These are phyloP conservation scores for Drosophila limbata DNA, from an alignment of 2,888 invertebrate genomes.

Conservation along the genomic window DNA sequence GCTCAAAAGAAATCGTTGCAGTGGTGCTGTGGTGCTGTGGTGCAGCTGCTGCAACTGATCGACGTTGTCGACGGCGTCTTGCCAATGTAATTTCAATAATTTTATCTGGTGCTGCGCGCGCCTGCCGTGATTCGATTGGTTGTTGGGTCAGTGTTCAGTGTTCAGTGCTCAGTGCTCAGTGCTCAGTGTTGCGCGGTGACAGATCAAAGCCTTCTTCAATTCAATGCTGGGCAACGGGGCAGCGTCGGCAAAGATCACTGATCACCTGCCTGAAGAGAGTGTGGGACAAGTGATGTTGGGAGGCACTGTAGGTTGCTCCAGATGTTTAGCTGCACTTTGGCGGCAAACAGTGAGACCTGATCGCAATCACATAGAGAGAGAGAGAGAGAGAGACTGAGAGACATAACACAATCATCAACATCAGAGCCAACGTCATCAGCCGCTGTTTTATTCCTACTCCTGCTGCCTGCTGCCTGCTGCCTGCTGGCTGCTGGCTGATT, in stretches of 20 bases:
- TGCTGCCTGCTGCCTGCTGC: too few relatives aligned
- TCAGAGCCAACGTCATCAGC: conserved; percentile 65
- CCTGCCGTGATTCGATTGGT: conserved; percentile 80
- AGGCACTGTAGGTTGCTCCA: conserved; percentile 68
- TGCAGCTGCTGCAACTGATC: conserved; percentile 51
- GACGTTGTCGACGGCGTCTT: conserved; percentile 69
- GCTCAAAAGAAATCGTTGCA: conserved; percentile 51
- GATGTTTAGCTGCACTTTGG: conserved; percentile 80
- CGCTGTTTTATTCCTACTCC: conserved; percentile 29
- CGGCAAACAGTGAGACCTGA: conserved; percentile 59
- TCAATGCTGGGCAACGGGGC: conserved; percentile 30
- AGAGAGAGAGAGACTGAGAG: conserved; percentile 9
- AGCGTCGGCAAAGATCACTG: conserved; percentile 75
- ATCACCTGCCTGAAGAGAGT: conserved; percentile 51
- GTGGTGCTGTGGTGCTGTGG: neutral
- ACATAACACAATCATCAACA: conserved; percentile 74
- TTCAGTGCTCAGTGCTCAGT: conserved; percentile 32
- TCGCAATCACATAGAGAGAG: conserved; percentile 50
- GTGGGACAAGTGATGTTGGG: conserved; percentile 42
- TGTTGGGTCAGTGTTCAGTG: conserved; percentile 52
- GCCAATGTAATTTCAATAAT: conserved; percentile 83
- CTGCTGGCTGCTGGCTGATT: neutral
- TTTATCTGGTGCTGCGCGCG: conserved; percentile 82
- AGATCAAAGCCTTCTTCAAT: conserved; percentile 70
- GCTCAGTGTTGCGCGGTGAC: conserved; percentile 61